These are phyloP conservation scores for Heterotilapia buettikoferi DNA, from an alignment of 2,113 vertebrate genomes.

Conservation along the genomic window DNA sequence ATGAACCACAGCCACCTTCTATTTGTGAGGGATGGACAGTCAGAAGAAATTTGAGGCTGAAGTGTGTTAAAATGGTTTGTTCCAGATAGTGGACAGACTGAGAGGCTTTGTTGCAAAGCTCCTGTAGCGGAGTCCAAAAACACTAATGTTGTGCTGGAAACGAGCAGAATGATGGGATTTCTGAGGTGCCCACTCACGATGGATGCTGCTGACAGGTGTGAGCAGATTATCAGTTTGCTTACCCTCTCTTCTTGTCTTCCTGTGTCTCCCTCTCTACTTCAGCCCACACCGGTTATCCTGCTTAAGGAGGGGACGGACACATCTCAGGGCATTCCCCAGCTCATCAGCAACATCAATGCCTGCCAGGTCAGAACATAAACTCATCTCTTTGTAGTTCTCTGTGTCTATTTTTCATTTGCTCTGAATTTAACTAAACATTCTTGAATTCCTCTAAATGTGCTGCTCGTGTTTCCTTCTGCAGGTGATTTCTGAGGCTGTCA, in stretches of 20 bases:
- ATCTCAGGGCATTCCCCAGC: constrained; percentile 93
- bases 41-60: not conserved
- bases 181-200: not conserved
- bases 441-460: not conserved
- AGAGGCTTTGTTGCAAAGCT: not conserved
- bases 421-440: not conserved
- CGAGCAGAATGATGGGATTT: not conserved
- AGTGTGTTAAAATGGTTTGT: not conserved
- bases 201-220: not conserved
- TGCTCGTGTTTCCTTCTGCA: constrained; percentile 64
- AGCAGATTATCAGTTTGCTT: not conserved
- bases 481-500: constrained; percentile 91
- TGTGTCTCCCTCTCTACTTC: not conserved
- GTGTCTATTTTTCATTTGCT: not conserved
- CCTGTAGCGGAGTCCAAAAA: not conserved
- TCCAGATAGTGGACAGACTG: not conserved
- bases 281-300: constrained; percentile 93
- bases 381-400: not conserved
- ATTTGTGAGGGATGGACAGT: not conserved
- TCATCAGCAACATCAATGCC: constrained; percentile 96
- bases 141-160: not conserved
- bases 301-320: constrained; percentile 96
- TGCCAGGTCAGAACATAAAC: constrained; percentile 75
- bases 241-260: not conserved
- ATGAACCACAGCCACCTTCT: fast-evolving